phyloP scores from a whole-genome alignment of 1,140 invertebrate genomes.

The Drosophila seguyi region DNA sequence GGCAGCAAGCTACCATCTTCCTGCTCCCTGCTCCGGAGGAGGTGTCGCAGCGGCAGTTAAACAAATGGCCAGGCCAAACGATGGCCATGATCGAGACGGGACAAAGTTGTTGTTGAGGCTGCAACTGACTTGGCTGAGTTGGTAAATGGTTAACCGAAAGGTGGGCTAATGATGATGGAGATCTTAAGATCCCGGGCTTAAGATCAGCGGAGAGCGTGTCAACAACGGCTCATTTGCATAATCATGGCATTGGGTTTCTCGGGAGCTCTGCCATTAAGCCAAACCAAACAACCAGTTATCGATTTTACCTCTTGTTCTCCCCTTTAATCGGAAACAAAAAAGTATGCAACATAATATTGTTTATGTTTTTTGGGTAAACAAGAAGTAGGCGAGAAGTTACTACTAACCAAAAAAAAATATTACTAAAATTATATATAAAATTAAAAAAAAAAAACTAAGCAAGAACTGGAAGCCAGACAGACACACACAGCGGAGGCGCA shows the following conservation, averaged over 20 bases:
- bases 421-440: conserved; percentile 1
- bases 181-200: conserved; percentile 33
- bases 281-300: conserved; percentile 15
- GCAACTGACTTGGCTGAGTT: conserved; percentile 22
- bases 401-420: conserved; percentile 8
- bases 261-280: conserved; percentile 19
- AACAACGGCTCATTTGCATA: conserved; percentile 68
- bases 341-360: conserved; percentile 62
- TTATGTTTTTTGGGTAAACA: conserved; percentile 19
- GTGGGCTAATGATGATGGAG: conserved; percentile 50
- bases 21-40: conserved; percentile 32
- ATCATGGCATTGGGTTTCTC: conserved; percentile 39
- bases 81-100: conserved; percentile 51
- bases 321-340: conserved; percentile 38
- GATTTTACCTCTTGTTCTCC: background rate
- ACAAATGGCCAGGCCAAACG: conserved; percentile 63
- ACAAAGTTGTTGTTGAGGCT: conserved; percentile 7
- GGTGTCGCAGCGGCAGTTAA: conserved; percentile 72
- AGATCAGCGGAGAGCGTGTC: conserved; percentile 51
- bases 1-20: too few relatives aligned
- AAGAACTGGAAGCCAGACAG: conserved; percentile 74
- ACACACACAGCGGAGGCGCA: conserved; percentile 37
- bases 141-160: conserved; percentile 32
- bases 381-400: conserved; percentile 29
- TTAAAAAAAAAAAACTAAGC: conserved; percentile 13